Conservation (phyloP, 2,888 invertebrate genomes). For the Acleris laterana region DNA sequence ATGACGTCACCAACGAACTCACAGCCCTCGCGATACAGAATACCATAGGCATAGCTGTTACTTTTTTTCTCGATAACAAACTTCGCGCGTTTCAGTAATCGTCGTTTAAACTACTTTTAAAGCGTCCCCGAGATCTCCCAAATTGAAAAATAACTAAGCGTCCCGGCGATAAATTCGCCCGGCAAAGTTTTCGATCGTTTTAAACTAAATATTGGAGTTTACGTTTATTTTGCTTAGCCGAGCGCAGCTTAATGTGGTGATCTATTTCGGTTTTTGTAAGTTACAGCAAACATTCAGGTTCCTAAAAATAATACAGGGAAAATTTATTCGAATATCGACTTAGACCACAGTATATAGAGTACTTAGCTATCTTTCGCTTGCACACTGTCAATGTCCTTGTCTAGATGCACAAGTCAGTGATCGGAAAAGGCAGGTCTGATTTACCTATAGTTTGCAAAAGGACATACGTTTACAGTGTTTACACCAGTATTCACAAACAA, state of each 20-base stretch:
- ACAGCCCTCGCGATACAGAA: too few species aligned
- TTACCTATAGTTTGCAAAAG: too few species aligned
- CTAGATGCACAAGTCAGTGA: too few species aligned
- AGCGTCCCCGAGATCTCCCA: conserved; percentile 62
- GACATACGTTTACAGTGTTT: too few species aligned
- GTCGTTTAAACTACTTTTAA: conserved; percentile 64
- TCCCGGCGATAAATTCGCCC: conserved; percentile 68
- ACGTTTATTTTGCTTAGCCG: conserved; percentile 9
- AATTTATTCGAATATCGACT: too few species aligned
- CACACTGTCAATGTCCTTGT: too few species aligned
- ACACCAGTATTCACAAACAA: too few species aligned
- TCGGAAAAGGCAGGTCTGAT: too few species aligned
- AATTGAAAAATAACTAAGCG: conserved; percentile 82
- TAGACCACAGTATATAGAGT: too few species aligned
- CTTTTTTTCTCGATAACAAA: conserved; percentile 56
- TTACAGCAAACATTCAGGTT: background rate
- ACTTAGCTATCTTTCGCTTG: too few species aligned
- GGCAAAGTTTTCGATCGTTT: conserved; percentile 54
- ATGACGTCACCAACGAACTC: too few species aligned
- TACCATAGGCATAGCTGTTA: background rate
- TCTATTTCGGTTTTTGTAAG: conserved; percentile 16
- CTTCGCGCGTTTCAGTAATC: conserved; percentile 62
- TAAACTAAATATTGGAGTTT: conserved; percentile 38
- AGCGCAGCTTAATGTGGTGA: conserved; percentile 17
- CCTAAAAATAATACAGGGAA: too few species aligned